A percentile compares a stretch with the other conserved stretches of the same genome.
Conservation (phyloP, 2,113 vertebrate genomes). For the Catharus minimus region DNA sequence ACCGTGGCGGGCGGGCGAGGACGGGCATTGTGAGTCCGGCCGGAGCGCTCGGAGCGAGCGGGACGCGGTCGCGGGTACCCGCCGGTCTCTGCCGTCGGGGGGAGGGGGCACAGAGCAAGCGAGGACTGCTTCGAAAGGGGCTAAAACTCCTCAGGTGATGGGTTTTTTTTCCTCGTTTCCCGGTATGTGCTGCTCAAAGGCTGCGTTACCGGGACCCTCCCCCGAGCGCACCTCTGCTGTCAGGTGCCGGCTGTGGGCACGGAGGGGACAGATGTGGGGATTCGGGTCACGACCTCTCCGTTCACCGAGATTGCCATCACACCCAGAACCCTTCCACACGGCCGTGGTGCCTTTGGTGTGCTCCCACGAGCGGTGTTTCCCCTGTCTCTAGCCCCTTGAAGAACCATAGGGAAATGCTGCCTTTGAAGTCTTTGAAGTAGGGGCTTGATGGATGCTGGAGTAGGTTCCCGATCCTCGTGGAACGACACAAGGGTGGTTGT, state of each 20-base stretch:
- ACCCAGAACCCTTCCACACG: neutral
- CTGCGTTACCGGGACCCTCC: neutral
- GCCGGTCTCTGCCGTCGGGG: neutral
- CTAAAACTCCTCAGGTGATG: neutral
- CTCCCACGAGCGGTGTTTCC: neutral
- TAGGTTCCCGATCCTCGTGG: neutral
- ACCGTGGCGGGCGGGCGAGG: neutral
- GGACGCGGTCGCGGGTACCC: neutral
- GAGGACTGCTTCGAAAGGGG: neutral
- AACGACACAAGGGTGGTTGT: neutral
- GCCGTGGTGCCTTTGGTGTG: neutral
- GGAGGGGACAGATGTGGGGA: neutral
- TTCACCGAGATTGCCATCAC: neutral
- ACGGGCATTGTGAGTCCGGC: neutral
- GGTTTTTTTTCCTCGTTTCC: neutral
- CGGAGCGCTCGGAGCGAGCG: neutral
- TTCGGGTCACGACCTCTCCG: neutral
- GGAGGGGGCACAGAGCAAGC: neutral
- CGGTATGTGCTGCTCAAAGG: neutral
- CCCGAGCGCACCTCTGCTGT: neutral
- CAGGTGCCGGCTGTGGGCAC: neutral
- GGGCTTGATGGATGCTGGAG: neutral
- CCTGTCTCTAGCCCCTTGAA: neutral
- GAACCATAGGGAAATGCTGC: neutral
- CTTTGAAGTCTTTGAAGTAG: neutral